Evolutionary conservation across 2,888 invertebrate genomes (phyloP).

Genomic region (Oxycera nigricornis): DNA sequence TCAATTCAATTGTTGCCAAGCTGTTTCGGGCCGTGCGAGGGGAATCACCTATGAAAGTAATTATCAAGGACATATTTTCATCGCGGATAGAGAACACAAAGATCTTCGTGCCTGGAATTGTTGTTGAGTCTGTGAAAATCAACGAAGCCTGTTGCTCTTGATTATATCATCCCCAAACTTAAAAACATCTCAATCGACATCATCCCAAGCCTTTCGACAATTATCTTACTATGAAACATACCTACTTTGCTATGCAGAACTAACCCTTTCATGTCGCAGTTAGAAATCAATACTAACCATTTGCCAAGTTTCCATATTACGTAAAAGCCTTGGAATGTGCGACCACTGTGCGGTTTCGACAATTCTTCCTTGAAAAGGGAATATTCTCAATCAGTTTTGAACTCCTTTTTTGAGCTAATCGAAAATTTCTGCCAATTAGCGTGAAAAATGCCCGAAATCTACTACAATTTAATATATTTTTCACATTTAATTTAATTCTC

Average conservation of each 20-base stretch:
- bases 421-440: too few relatives aligned
- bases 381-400: too few relatives aligned
- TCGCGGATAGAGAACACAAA: conserved; percentile 15
- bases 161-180: not conserved
- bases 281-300: conserved; percentile 3
- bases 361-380: too few relatives aligned
- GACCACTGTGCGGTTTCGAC: not conserved
- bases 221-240: too few relatives aligned
- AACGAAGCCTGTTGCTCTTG: conserved; percentile 30
- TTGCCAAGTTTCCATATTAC: conserved; percentile 16
- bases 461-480: too few relatives aligned
- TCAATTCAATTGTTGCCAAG: conserved; percentile 30
- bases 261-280: too few relatives aligned
- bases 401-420: too few relatives aligned
- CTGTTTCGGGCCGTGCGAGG: not conserved
- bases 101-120: too few relatives aligned
- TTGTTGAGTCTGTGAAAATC: not conserved
- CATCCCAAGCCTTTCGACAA: not conserved
- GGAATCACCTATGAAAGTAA: not conserved
- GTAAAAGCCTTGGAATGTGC: not conserved
- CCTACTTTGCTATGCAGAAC: not conserved
- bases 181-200: too few relatives aligned
- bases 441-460: too few relatives aligned
- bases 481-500: too few relatives aligned
- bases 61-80: not conserved